Evolutionary conservation across 2,113 vertebrate genomes (phyloP).

Genomic region (Bothrops jararaca): DNA sequence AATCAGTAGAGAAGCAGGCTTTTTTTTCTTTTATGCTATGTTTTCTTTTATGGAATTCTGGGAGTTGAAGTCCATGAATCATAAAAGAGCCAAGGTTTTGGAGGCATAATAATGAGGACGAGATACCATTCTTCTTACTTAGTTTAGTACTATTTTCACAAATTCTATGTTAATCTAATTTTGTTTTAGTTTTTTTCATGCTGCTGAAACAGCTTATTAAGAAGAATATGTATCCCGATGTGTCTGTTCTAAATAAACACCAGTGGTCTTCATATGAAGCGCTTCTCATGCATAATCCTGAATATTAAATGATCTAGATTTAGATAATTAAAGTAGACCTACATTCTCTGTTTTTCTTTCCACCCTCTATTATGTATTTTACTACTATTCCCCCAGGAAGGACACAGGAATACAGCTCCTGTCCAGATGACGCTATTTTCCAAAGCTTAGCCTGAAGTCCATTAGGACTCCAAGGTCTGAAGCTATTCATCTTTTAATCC

Average conservation of each 20-base stretch:
- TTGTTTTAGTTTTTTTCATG: background rate
- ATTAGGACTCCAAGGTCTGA: too few species aligned
- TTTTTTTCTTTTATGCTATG: background rate
- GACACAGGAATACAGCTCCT: conserved; percentile 91
- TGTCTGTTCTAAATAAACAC: background rate
- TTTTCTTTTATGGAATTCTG: background rate
- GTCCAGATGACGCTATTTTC: conserved; percentile 89
- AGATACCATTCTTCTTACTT: background rate
- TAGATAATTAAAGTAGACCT: background rate
- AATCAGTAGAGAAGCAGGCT: background rate
- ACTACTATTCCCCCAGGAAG: conserved; percentile 72
- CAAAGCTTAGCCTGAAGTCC: conserved; percentile 89
- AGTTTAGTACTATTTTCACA: background rate
- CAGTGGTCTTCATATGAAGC: background rate
- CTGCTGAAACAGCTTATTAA: background rate
- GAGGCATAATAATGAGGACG: background rate
- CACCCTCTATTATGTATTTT: background rate
- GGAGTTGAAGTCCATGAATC: too few species aligned
- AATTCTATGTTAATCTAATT: background rate
- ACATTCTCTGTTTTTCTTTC: background rate
- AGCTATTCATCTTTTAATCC: conserved; percentile 91
- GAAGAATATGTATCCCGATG: background rate
- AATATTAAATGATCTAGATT: background rate
- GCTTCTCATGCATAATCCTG: background rate
- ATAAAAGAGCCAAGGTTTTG: too few species aligned